Percentiles rank a stretch among this genome's conserved stretches.
Evolutionary conservation across 2,113 vertebrate species (phyloP).

Genomic region (Psittacara wagleri): DNA sequence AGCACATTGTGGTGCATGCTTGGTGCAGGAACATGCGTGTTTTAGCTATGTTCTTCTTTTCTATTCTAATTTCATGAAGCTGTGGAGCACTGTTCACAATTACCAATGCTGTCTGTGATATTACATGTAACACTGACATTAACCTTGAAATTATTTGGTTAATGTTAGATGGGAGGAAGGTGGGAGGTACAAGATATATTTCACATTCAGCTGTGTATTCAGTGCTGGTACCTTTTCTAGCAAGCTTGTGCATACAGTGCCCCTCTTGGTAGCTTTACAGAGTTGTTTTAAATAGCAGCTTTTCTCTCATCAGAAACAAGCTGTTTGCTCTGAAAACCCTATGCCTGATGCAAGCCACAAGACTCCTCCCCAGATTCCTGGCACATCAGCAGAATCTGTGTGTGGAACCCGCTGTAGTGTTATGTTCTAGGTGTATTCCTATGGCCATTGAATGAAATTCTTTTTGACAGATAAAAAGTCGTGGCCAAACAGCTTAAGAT

Average conservation of each 20-base stretch:
- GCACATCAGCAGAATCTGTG: not conserved
- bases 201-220: not conserved
- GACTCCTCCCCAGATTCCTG: not conserved
- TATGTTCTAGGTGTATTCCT: not conserved
- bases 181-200: not conserved
- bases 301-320: not conserved
- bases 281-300: not conserved
- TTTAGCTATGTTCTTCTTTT: not conserved
- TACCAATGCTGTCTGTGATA: not conserved
- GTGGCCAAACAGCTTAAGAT: not conserved
- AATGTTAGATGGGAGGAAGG: not conserved
- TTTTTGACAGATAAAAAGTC: not conserved
- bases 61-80: not conserved
- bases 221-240: not conserved
- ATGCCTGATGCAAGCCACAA: not conserved
- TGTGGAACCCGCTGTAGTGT: not conserved
- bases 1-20: not conserved
- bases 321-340: not conserved
- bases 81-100: not conserved
- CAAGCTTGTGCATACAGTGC: not conserved
- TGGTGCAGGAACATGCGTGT: rapidly evolving
- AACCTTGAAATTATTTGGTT: not conserved
- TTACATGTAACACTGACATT: not conserved
- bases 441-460: not conserved
- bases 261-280: not conserved